Conservation (phyloP, 2,888 invertebrate species). For the Drosophila anceps region DNA sequence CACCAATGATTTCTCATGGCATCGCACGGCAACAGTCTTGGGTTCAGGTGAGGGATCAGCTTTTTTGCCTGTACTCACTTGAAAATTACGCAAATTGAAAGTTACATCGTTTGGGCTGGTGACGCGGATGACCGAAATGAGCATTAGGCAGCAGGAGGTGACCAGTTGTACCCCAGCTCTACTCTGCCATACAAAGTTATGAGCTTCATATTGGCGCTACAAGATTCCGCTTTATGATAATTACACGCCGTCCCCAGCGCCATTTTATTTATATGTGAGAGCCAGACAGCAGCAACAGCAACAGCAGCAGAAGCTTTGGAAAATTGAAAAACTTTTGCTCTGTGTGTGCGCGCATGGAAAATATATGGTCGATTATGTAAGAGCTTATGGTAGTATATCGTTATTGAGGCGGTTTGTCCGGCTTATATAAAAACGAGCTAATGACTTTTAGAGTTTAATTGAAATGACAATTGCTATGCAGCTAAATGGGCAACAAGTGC, state of each 20-base stretch:
- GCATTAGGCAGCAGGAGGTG: conserved; percentile 32
- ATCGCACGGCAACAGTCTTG: conserved; percentile 65
- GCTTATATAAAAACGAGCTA: conserved; percentile 58
- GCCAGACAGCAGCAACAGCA: conserved; percentile 12
- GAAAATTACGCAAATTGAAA: conserved; percentile 80
- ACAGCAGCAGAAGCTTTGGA: conserved; percentile 46
- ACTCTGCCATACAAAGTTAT: conserved; percentile 47
- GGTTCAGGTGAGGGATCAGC: conserved; percentile 77
- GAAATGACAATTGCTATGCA: conserved; percentile 31
- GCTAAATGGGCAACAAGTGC: conserved; percentile 6
- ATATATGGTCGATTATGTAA: conserved; percentile 71
- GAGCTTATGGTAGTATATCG: conserved; percentile 58
- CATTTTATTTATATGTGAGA: conserved; percentile 64
- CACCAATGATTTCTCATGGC: conserved; percentile 57
- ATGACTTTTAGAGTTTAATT: conserved; percentile 59
- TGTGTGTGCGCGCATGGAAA: conserved; percentile 39
- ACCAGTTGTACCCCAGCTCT: conserved; percentile 13
- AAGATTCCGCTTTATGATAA: conserved; percentile 78
- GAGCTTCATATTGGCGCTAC: conserved; percentile 69
- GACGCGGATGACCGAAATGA: conserved; percentile 53
- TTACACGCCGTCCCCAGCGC: conserved; percentile 64
- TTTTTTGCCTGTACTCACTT: conserved; percentile 53
- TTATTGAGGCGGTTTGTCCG: conserved; percentile 43
- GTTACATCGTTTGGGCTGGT: conserved; percentile 67
- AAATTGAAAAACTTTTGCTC: conserved; percentile 74